Evolutionary conservation across 1,140 invertebrate genomes (phyloP), one percentile per base, ranked within the genome.

Genomic region (Caligus rogercresseyi): DNA sequence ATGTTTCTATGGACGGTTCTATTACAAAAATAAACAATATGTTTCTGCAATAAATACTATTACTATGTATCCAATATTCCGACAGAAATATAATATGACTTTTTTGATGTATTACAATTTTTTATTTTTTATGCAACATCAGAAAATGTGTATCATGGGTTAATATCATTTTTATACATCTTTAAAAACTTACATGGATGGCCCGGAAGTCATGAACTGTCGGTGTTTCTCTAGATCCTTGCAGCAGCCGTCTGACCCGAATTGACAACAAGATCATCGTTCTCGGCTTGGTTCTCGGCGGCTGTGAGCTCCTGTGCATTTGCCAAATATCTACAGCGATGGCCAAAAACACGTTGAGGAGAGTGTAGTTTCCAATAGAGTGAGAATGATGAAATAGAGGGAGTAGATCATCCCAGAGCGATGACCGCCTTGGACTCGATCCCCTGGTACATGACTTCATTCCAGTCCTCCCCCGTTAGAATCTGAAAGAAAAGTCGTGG

Each of bases 331-430:
- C 96, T 68, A 99, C 96, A 76, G 96, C 96, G 82, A 99, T 99
- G 80, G 96, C 96, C 89, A 99, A 93, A 85, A 99, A 99, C 70
- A 99, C 96, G 78, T 99, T 99, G 68, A 99, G 85, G 76, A 99
- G 82, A 66, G 95, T 98, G 78, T 98, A 99, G 82, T 99, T 99
- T 72, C 96, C 96, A 79, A 99, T 69, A 99, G 80, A 74, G 98
- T 93, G 70, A 99, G 82, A 72, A 99, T 84, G 72, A 99, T 97
- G 77, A 99, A 99, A 78, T 98, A 99, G 64, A 96, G 77, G 68
- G 89, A 93, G 76, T 97, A 98, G 69, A 94, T 82, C 93, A 98
- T 98, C 69, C 85, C 85, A 69, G 82, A 82, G 68, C 81, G 81
- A 71, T 89, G 86, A 18, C 79, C 80, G 68, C 91, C 91, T 76